phyloP scores from a whole-genome alignment of 2,797 vertebrate genomes.

The Natrix natrix region DNA sequence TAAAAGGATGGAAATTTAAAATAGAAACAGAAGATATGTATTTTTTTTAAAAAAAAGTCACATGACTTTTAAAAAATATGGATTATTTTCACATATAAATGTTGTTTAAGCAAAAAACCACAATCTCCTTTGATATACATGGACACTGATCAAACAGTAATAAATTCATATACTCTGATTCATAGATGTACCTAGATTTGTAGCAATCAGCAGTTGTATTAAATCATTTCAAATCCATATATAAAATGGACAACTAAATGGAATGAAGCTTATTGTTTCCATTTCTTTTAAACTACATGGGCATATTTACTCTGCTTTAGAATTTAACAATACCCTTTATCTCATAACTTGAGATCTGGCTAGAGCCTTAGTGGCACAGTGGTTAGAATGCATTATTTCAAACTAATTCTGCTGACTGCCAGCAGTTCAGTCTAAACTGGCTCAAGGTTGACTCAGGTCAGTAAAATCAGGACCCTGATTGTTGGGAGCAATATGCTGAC shows the following conservation, averaged over 20 bases:
- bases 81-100: background rate
- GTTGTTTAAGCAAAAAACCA: background rate
- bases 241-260: background rate
- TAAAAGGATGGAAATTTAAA: background rate
- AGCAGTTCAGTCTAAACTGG: background rate
- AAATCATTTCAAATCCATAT: background rate
- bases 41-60: background rate
- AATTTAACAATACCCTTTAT: background rate
- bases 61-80: background rate
- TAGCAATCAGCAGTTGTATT: background rate
- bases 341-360: background rate
- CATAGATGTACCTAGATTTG: background rate
- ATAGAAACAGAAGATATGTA: background rate
- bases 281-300: background rate
- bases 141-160: background rate
- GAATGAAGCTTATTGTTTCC: background rate
- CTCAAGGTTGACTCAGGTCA: background rate
- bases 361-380: background rate
- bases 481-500: background rate
- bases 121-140: background rate
- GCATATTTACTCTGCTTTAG: background rate
- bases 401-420: background rate
- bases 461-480: background rate
- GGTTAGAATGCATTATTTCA: background rate
- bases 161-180: background rate